phyloP scores from a whole-genome alignment of 2,888 invertebrate genomes.

The Pantelozetes paolii region DNA sequence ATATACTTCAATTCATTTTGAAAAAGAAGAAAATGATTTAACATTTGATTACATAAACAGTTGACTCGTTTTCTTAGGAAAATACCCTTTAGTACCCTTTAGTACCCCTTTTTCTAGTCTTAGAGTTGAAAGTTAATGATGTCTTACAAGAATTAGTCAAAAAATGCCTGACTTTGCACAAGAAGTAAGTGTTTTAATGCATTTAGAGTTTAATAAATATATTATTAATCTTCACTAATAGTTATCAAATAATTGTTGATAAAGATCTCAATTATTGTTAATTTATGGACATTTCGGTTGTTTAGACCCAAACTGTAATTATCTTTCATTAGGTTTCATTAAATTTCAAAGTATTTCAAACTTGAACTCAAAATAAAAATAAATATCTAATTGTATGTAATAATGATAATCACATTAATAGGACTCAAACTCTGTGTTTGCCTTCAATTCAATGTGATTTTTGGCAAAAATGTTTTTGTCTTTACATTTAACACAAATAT shows the following conservation, averaged over 20 bases:
- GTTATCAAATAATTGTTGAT: background rate
- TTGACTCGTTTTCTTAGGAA: too few species aligned
- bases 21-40: too few species aligned
- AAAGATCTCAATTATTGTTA: conserved; percentile 6
- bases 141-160: too few species aligned
- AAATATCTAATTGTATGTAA: background rate
- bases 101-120: too few species aligned
- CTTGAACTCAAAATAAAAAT: background rate
- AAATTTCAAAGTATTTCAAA: background rate
- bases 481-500: too few species aligned
- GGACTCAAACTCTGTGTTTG: background rate
- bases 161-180: too few species aligned
- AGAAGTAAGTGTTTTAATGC: too few species aligned
- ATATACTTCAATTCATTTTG: too few species aligned
- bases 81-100: too few species aligned
- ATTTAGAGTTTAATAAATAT: background rate
- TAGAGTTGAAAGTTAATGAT: too few species aligned
- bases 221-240: background rate
- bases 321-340: too few species aligned
- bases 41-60: too few species aligned
- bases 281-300: background rate
- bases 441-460: background rate
- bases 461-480: background rate
- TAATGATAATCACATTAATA: conserved; percentile 18
- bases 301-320: background rate